phyloP scores from a whole-genome alignment of 1,140 invertebrate genomes.

The Calliopsis andreniformis region DNA sequence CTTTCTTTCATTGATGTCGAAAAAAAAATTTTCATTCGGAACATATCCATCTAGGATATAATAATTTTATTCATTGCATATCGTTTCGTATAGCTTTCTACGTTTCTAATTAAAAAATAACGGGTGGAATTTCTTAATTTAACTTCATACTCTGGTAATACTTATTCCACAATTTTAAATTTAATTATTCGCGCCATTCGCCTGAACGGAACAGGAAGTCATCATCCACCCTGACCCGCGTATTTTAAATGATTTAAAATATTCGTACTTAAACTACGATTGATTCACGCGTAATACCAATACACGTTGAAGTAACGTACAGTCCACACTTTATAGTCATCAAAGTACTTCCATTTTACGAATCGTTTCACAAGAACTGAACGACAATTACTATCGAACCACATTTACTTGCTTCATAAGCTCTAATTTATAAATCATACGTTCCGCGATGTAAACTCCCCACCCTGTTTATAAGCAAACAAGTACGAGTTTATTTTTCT shows the following conservation, averaged over 20 bases:
- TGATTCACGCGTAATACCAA: neutral
- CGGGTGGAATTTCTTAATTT: neutral
- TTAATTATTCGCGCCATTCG: no score
- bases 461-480: slow-evolving; percentile 19
- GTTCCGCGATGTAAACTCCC: slow-evolving; percentile 11
- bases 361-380: neutral
- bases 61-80: neutral
- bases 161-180: neutral
- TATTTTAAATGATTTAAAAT: neutral
- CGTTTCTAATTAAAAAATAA: neutral
- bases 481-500: slow-evolving; percentile 56
- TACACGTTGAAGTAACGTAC: neutral
- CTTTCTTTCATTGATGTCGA: slow-evolving; percentile 5
- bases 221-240: neutral
- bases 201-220: neutral
- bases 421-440: slow-evolving; percentile 22
- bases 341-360: neutral
- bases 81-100: neutral
- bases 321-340: neutral
- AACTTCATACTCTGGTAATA: neutral
- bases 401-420: neutral
- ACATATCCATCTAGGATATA: neutral
- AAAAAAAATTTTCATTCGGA: neutral
- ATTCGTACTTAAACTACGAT: neutral
- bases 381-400: neutral